Evolutionary conservation across 2,797 vertebrate species (phyloP), one percentile per base, ranked within the genome.

Genomic region (Clarias platycephalus): DNA sequence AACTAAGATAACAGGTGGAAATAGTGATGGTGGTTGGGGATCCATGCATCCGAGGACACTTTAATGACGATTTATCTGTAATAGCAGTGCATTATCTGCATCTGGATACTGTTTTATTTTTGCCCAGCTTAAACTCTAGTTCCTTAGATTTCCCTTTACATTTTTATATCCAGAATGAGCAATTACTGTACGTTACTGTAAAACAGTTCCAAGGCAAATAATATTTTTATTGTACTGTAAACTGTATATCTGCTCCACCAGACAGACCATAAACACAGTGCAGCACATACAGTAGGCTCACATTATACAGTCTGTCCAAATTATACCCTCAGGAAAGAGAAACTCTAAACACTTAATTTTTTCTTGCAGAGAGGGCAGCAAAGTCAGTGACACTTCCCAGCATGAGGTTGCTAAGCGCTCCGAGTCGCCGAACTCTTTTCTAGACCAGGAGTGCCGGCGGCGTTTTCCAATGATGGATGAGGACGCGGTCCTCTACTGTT

Each of bases 371-470:
- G 98, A 98, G 81, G 97, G 99, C 82, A 96, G 99, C 82, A 96
- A 97, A 0, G 95, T 92, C 75, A 96, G 96, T 0, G 97, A 98
- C 31, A 91, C 95, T 68, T 93, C 94, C 90, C 96, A 96, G 89
- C 94, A 96, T 5, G 97, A 97, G 72, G 92, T 97, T 28, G 95
- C 96, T 24, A 97, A 98, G 86, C 97, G 98, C 87, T 98, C 97
- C 18, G 97, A 99, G 91, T 99, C 98, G 71, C 98, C 98, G 83
- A 99, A 99, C 94, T 98, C 98, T 37, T 99, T 97, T 92, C 94
- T 99, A 93, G 98, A 99, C 92, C 98, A 99, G 92, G 98, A 99
- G 86, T 98, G 97, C 92, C 94, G 95, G 87, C 96, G 95, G 83
- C 95, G 91, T 20, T 99, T 97, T 89, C 98, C 97, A 44, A 94